Base-by-base conservation (phyloP, 2,888 invertebrate genomes). In the Andrena haemorrhoa region DNA sequence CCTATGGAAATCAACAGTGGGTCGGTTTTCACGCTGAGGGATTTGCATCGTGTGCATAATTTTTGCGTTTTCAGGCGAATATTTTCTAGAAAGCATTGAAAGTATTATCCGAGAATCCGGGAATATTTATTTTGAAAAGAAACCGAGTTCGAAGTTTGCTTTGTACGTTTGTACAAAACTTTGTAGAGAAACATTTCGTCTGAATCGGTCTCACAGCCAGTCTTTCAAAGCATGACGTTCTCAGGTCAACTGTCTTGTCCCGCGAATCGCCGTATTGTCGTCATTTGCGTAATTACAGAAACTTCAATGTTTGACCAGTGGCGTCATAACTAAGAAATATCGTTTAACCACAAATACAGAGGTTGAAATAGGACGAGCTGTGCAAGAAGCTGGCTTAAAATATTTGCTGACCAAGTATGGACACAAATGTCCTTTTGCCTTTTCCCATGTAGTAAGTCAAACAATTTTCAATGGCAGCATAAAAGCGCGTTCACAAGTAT, bases 181-280 rank as follows among this genome's bases (percentile, higher is more conserved):
- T 41, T 41, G 41, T 41, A 16, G 8, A 8, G 20, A 53, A n/a
- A 53, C 20, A 53, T 56, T 12, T 56, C 56, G 23, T 56, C 12
- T 3, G 4, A 12, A 74, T 79, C 56, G 20, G 26, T 74, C 85
- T 88, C 86, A 33, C 5, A 88, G 75, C 78, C 78, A 85, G 86
- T 86, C 75, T 87, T 90, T 88, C 75, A 69, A 85, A 83, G 72
- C 81, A 81, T 90, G 90, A 90, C 90, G 89, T 84, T 88, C 85
- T 64, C 83, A 79, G 89, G 89, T 89, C 87, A 90, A 90, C 79
- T 87, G 73, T 74, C 74, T 69, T 82, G 81, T 79, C 79, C 88
- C 82, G 77, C 61, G 82, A 79, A 82, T 85, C 74, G 64, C 63
- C 75, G 56, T 73, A 65, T 66, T 61, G 77, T 80, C 83, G 83